Evolutionary conservation across 1,140 invertebrate species (phyloP).

Genomic region (Cotesia typhae): DNA sequence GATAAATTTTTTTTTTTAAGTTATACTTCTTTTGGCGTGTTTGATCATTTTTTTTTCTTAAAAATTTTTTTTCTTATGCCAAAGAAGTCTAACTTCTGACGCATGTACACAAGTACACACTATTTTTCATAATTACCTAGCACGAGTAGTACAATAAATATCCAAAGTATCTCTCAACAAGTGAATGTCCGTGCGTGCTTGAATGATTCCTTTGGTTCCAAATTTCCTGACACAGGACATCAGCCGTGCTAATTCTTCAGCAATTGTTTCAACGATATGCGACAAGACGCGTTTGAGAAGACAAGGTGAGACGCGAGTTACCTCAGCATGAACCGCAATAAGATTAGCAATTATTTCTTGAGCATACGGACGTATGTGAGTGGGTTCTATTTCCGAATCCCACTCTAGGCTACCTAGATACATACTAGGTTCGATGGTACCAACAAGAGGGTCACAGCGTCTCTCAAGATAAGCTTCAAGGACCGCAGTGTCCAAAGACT

Average conservation of each 20-base stretch:
- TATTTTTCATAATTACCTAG: constrained; percentile 61
- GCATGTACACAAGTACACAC: too few species aligned
- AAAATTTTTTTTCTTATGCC: too few species aligned
- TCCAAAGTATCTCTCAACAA: constrained; percentile 68
- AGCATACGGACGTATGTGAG: constrained; percentile 86
- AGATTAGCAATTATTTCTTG: constrained; percentile 93
- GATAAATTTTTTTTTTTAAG: too few species aligned
- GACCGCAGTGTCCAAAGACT: constrained; percentile 75
- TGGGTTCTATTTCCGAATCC: constrained; percentile 77
- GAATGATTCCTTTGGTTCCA: constrained; percentile 73
- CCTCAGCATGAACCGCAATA: constrained; percentile 92
- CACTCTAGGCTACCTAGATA: constrained; percentile 89
- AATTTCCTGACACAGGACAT: constrained; percentile 82
- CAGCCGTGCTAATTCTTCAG: constrained; percentile 88
- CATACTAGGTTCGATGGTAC: constrained; percentile 95
- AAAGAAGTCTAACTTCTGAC: too few species aligned
- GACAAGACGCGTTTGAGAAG: constrained; percentile 80
- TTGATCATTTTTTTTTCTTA: too few species aligned
- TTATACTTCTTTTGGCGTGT: too few species aligned
- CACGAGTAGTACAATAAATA: constrained; percentile 66
- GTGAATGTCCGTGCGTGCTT: constrained; percentile 73
- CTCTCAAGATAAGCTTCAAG: constrained; percentile 88
- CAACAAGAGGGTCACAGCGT: constrained; percentile 91
- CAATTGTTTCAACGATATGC: constrained; percentile 88
- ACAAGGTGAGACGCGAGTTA: constrained; percentile 81